Evolutionary conservation across 2,888 invertebrate species (phyloP).

Genomic region (Lithophane semibrunnea): DNA sequence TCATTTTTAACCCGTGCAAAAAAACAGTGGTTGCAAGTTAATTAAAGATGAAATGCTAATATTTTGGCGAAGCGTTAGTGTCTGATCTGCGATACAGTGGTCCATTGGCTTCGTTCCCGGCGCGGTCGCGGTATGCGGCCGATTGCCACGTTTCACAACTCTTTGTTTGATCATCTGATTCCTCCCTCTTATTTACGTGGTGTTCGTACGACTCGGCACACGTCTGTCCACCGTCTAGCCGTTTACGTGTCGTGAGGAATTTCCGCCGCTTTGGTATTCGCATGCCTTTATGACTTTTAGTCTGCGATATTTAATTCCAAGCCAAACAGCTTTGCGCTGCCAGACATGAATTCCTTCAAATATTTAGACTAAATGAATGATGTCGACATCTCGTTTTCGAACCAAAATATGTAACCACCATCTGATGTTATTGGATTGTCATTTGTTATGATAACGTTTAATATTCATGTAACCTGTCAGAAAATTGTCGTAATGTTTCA

Average conservation of each 20-base stretch:
- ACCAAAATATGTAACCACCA: constrained; percentile 29
- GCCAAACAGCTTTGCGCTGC: constrained; percentile 81
- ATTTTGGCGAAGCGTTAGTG: constrained; percentile 77
- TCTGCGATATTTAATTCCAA: constrained; percentile 80
- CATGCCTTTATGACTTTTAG: constrained; percentile 81
- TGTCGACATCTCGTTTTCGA: constrained; percentile 40
- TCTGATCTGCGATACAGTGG: constrained; percentile 76
- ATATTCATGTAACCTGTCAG: constrained; percentile 29
- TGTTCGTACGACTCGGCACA: constrained; percentile 77
- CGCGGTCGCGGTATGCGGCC: constrained; percentile 81
- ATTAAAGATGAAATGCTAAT: constrained; percentile 74
- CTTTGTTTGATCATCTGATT: constrained; percentile 85
- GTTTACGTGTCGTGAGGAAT: constrained; percentile 83
- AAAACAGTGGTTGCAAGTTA: constrained; percentile 39
- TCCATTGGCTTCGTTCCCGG: constrained; percentile 87
- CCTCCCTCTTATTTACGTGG: constrained; percentile 81
- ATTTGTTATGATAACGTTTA: constrained; percentile 29
- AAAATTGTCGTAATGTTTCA: constrained; percentile 13
- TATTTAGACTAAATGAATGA: constrained; percentile 65
- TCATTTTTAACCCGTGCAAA: constrained; percentile 24
- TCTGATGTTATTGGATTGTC: constrained; percentile 47
- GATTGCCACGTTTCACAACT: constrained; percentile 85
- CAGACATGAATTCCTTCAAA: constrained; percentile 77
- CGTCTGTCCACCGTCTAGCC: constrained; percentile 89
- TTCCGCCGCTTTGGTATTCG: constrained; percentile 84